Evolutionary conservation across 2,888 invertebrate species (phyloP).

Genomic region (Phyto melanocephala): DNA sequence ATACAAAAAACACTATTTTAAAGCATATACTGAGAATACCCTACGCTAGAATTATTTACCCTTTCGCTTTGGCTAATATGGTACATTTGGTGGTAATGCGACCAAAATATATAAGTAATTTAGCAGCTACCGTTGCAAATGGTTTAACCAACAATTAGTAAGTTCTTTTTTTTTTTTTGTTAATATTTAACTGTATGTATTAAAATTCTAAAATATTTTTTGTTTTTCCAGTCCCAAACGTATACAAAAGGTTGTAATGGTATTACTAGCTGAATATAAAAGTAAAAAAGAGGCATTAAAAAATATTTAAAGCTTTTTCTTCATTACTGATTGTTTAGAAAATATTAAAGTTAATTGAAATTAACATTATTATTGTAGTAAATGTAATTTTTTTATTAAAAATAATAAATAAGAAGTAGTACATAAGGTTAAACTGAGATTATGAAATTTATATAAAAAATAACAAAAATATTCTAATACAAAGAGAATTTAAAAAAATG

Average conservation of each 20-base stretch:
- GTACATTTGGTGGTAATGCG: constrained; percentile 60
- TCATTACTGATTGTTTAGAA: too few relatives aligned
- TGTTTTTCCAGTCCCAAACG: constrained; percentile 19
- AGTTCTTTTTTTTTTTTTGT: constrained; percentile 32
- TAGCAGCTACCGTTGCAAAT: constrained; percentile 51
- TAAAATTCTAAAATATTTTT: background rate
- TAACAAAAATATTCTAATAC: too few relatives aligned
- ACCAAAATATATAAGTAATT: constrained; percentile 43
- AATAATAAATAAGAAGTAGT: too few relatives aligned
- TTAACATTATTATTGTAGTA: too few relatives aligned
- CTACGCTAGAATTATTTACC: constrained; percentile 65
- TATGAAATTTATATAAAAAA: too few relatives aligned
- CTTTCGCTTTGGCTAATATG: constrained; percentile 65
- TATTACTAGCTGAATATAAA: background rate
- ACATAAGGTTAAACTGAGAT: too few relatives aligned
- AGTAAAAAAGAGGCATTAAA: background rate
- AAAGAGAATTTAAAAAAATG: too few relatives aligned
- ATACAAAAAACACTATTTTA: constrained; percentile 3
- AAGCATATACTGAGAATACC: constrained; percentile 64
- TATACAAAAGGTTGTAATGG: background rate
- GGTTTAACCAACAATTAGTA: constrained; percentile 62
- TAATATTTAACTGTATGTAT: background rate
- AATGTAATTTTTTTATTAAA: too few relatives aligned
- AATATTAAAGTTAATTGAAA: too few relatives aligned
- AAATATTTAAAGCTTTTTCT: too few relatives aligned